Percentiles rank a stretch among this genome's conserved stretches.
Evolutionary conservation across 2,797 vertebrate species (phyloP).

Genomic region (Hyperoplus lanceolatus): DNA sequence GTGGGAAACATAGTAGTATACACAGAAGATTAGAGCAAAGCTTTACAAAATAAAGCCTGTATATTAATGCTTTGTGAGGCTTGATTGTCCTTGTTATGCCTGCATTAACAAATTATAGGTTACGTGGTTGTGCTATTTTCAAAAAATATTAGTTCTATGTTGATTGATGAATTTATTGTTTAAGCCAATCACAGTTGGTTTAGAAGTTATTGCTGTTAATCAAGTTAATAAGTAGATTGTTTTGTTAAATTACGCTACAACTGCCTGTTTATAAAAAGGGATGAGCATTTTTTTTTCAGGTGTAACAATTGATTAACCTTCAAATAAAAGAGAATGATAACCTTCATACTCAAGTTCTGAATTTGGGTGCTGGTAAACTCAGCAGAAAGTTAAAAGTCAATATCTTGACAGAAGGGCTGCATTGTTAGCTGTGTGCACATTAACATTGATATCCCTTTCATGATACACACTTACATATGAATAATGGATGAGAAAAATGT

Average conservation of each 20-base stretch:
- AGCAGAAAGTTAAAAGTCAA: slow-evolving; percentile 6
- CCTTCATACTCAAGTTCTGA: not conserved
- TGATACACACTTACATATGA: slow-evolving; percentile 18
- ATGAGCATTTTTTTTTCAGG: not conserved
- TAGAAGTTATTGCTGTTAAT: slow-evolving; percentile 10
- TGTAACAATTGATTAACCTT: not conserved
- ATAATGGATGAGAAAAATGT: slow-evolving; percentile 48
- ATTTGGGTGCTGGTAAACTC: slow-evolving; percentile 5
- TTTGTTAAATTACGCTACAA: not conserved
- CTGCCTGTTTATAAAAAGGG: not conserved
- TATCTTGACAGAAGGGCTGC: not conserved
- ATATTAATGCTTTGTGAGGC: not conserved
- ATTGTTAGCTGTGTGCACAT: not conserved
- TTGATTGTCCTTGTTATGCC: not conserved
- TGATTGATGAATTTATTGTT: slow-evolving; percentile 5
- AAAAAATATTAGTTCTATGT: not conserved
- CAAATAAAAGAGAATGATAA: not conserved
- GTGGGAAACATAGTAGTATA: slow-evolving; percentile 50
- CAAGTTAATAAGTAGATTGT: too few relatives aligned
- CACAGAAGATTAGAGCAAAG: slow-evolving; percentile 50
- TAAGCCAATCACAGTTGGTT: slow-evolving; percentile 13
- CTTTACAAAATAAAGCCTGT: slow-evolving; percentile 43
- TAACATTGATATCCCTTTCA: slow-evolving; percentile 21
- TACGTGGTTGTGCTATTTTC: not conserved
- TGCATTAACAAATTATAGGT: not conserved